Base-by-base conservation (phyloP, 2,888 invertebrate genomes). In the Smittia aterrima region DNA sequence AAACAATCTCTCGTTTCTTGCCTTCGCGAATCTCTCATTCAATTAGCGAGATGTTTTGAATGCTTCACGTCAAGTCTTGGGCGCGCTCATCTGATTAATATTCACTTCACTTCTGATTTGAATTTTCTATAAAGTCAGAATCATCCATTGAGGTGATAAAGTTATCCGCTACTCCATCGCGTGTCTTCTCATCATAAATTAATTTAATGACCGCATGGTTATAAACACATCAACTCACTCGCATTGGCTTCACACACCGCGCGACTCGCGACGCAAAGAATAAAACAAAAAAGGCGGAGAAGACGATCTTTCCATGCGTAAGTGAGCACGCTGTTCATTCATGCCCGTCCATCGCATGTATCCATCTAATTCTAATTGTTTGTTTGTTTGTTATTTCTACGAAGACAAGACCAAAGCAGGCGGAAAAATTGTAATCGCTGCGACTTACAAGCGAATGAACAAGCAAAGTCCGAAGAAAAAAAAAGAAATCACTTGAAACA, bases 171-270 rank as follows among this genome's bases (percentile, higher is more conserved):
- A 72, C 72, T 72, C 18, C 38, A 58, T 72, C 72, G 72, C 72
- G 72, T 72, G 72, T 72, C 72, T 38, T 62, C 40, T 62, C 38
- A n/a, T 62, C 72, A 72, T 72, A 72, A 72, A 72, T 72, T 72
- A 72, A 72, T 72, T 72, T 72, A 62, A 72, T 72, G 72, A 62
- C 72, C 72, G 54, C 70, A 53, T 70, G 53, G 41, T 70, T 70
- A 70, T 54, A 70, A 67, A 67, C 67, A 67, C 67, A 67, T 67
- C 40, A 67, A 47, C 47, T 20, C 41, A n/a, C 32, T 20, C 41
- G 18, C 32, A 32, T 32, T 32, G 32, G 32, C 32, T 32, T 32
- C 32, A 32, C 32, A 32, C 32, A 27, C 32, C 32, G 32, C 32
- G 32, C 3, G 32, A n/a, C n/a, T 32, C 32, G 32, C 32, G 32